Conservation (phyloP, 1,140 invertebrate genomes). For the Cydia amplana region DNA sequence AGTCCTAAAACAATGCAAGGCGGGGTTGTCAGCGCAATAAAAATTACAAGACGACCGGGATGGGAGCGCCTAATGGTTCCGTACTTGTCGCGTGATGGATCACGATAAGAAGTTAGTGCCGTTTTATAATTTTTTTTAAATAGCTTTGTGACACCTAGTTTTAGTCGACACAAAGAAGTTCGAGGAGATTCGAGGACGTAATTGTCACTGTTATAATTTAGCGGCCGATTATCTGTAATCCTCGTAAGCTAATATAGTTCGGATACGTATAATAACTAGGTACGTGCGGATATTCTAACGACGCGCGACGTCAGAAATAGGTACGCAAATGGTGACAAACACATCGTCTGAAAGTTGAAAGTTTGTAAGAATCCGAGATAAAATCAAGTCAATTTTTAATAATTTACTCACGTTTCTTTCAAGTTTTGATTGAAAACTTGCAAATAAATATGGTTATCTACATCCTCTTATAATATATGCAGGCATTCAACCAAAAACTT, state of each 20-base stretch:
- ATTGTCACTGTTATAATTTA: not conserved
- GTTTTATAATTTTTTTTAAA: not conserved
- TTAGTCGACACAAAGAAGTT: too few species aligned
- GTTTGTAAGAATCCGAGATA: not conserved
- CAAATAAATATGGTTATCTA: too few species aligned
- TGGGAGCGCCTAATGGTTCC: slow-evolving; percentile 68
- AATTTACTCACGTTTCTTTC: not conserved
- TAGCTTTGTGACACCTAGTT: not conserved
- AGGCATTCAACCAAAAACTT: too few species aligned
- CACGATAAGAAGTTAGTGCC: slow-evolving; percentile 39
- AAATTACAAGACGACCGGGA: slow-evolving; percentile 70
- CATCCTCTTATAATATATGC: too few species aligned
- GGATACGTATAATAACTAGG: too few species aligned
- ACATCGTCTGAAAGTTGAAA: not conserved
- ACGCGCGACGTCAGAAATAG: too few species aligned
- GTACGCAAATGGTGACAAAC: not conserved
- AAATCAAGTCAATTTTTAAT: not conserved
- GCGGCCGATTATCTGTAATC: not conserved
- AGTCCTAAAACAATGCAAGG: slow-evolving; percentile 70
- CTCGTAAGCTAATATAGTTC: too few species aligned
- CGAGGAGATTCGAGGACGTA: not conserved
- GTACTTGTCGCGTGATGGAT: slow-evolving; percentile 53
- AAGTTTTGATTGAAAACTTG: not conserved
- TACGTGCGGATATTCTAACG: too few species aligned
- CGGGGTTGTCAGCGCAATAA: slow-evolving; percentile 65